A percentile compares a stretch with the other conserved stretches of the same genome.
phyloP scores from a whole-genome alignment of 2,888 invertebrate species.

The Eustalomyia histrio region DNA sequence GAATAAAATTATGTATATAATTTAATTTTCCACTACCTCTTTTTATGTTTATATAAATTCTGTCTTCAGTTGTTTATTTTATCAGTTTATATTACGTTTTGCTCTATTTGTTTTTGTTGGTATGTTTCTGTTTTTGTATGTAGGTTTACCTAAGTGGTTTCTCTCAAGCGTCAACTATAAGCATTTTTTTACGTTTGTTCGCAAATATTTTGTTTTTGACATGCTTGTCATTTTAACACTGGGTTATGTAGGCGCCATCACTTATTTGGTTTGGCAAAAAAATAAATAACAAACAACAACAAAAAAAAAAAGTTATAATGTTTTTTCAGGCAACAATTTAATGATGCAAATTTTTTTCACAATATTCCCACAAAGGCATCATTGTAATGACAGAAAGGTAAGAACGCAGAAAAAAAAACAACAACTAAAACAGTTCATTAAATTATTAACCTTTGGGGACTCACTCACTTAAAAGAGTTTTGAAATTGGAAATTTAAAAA shows the following conservation, averaged over 20 bases:
- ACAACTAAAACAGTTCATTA: slow-evolving; percentile 3
- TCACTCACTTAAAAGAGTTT: not conserved
- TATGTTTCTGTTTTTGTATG: slow-evolving; percentile 1
- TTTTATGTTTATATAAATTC: not conserved
- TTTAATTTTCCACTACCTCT: not conserved
- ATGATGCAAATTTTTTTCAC: slow-evolving; percentile 38
- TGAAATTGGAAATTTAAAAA: not conserved
- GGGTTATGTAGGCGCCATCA: slow-evolving; percentile 27
- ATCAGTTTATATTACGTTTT: not conserved
- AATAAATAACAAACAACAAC: slow-evolving; percentile 1
- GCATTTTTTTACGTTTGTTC: not conserved
- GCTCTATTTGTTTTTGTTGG: not conserved
- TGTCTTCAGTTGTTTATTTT: not conserved
- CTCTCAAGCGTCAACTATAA: slow-evolving; percentile 7
- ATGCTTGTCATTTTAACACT: slow-evolving; percentile 43
- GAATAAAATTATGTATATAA: too few relatives aligned
- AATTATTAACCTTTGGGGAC: slow-evolving; percentile 25
- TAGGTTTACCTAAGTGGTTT: slow-evolving; percentile 25
- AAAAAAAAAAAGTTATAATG: slow-evolving; percentile 3
- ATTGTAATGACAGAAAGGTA: not conserved
- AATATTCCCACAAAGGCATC: slow-evolving; percentile 20
- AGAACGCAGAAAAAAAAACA: not conserved
- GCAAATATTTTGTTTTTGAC: slow-evolving; percentile 27
- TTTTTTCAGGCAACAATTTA: slow-evolving; percentile 27
- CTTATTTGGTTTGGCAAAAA: not conserved